Conservation (phyloP, 1,140 invertebrate species). For the Euwallacea fornicatus region DNA sequence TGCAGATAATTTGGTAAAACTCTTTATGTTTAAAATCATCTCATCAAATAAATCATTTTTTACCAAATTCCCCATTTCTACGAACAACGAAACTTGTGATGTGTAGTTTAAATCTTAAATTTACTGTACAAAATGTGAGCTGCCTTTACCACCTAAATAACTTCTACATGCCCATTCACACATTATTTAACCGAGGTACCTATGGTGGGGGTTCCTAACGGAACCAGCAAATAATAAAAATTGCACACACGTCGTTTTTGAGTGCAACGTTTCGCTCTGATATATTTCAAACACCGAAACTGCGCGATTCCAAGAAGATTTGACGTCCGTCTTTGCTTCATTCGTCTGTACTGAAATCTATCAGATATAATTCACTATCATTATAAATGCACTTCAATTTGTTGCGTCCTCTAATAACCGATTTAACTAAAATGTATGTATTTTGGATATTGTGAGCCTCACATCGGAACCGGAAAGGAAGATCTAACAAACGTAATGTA, state of each 20-base stretch:
- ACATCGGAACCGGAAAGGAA: too few relatives aligned
- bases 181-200: slow-evolving; percentile 51
- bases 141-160: slow-evolving; percentile 41
- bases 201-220: slow-evolving; percentile 51
- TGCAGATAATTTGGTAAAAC: neutral
- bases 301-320: neutral
- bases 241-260: slow-evolving; percentile 47
- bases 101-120: slow-evolving; percentile 40
- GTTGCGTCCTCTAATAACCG: neutral
- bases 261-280: slow-evolving; percentile 42
- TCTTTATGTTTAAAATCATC: neutral
- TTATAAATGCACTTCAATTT: slow-evolving; percentile 6
- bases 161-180: slow-evolving; percentile 45
- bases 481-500: too few relatives aligned
- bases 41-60: neutral
- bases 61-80: too few relatives aligned
- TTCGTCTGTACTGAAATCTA: neutral
- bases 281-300: slow-evolving; percentile 14
- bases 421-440: too few relatives aligned
- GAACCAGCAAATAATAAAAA: slow-evolving; percentile 47
- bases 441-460: too few relatives aligned
- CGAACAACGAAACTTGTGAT: slow-evolving; percentile 18
- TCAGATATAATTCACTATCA: neutral
- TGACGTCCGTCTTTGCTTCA: neutral
- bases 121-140: slow-evolving; percentile 50